Evolutionary conservation across 2,113 vertebrate genomes (phyloP), one percentile per base, ranked within the genome.

Genomic region (Rhinichthys klamathensis): DNA sequence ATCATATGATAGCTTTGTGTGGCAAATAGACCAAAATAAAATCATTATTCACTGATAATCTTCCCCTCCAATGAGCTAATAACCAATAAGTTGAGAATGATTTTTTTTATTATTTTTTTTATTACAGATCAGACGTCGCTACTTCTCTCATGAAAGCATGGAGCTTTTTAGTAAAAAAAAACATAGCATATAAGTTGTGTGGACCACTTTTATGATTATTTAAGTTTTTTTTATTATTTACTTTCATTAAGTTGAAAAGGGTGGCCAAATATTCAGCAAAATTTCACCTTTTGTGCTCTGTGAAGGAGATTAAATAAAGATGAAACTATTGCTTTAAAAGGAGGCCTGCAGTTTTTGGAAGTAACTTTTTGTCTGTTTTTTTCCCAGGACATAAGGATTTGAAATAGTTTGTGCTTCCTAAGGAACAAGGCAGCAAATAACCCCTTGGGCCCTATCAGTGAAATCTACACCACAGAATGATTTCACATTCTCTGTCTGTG

Each of bases 401-500:
- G 41, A 87, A 90, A 93, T 94, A 92, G 92, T 92, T 93, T 93
- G 92, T 90, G 92, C 92, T 89, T 94, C 92, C 91, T 89, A 89
- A 89, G 87, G 90, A 89, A 92, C 90, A 91, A 91, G 88, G 73
- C 54, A 87, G 89, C 90, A 93, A 94, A 94, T 91, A 93, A 93
- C 91, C 92, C 90, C 88, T 75, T 46, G 91, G 85, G 90, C 89
- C 91, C 88, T 93, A 94, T 94, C 92, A 18, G 88, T 93, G 93
- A 94, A 95, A 94, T 94, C 93, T 90, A 92, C 91, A 92, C 91
- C 93, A 81, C 84, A 16, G 84, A 76, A 83, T 90, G 92, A 94
- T 92, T 93, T 92, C 89, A 91, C 89, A 90, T 93, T 90, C 76
- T 63, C 27, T 69, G 23, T 63, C 89, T 87, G 84, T 84, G 30